A percentile compares a stretch with the other conserved stretches of the same genome.
Conservation (phyloP, 2,888 invertebrate species). For the Tetheella fluctuosa region DNA sequence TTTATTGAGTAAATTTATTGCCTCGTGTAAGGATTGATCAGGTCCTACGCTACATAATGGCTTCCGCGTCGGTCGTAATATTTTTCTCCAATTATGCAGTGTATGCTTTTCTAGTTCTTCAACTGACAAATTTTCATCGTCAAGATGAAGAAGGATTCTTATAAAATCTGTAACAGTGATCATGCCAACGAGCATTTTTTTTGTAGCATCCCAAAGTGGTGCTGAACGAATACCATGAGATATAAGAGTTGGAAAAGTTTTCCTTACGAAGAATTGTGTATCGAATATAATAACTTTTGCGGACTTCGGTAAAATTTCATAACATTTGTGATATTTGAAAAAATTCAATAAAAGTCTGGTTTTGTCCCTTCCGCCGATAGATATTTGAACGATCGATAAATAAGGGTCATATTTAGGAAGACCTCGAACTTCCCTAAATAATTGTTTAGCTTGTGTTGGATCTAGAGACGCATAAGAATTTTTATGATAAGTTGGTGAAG, state of each 20-base stretch:
- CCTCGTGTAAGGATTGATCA: conserved; percentile 77
- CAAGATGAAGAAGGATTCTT: conserved; percentile 71
- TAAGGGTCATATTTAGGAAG: conserved; percentile 79
- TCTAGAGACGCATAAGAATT: conserved; percentile 79
- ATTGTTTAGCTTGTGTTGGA: conserved; percentile 75
- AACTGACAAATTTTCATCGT: conserved; percentile 70
- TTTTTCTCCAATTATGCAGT: conserved; percentile 76
- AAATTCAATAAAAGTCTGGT: conserved; percentile 76
- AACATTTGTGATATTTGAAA: conserved; percentile 80
- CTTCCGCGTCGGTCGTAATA: conserved; percentile 69
- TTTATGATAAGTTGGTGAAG: conserved; percentile 79
- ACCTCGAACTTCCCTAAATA: conserved; percentile 78
- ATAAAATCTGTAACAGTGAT: conserved; percentile 81
- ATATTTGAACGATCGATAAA: conserved; percentile 80
- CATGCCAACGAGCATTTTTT: conserved; percentile 77
- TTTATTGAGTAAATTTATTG: conserved; percentile 74
- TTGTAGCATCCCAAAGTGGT: conserved; percentile 76
- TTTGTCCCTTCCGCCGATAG: conserved; percentile 78
- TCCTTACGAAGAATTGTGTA: conserved; percentile 76
- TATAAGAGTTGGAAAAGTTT: conserved; percentile 78
- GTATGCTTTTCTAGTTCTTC: conserved; percentile 78
- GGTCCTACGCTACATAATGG: conserved; percentile 72
- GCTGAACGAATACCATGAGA: conserved; percentile 79
- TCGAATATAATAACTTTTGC: conserved; percentile 81
- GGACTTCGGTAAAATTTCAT: conserved; percentile 79